Evolutionary conservation across 2,797 vertebrate species (phyloP).

Genomic region (Takifugu ocellatus): DNA sequence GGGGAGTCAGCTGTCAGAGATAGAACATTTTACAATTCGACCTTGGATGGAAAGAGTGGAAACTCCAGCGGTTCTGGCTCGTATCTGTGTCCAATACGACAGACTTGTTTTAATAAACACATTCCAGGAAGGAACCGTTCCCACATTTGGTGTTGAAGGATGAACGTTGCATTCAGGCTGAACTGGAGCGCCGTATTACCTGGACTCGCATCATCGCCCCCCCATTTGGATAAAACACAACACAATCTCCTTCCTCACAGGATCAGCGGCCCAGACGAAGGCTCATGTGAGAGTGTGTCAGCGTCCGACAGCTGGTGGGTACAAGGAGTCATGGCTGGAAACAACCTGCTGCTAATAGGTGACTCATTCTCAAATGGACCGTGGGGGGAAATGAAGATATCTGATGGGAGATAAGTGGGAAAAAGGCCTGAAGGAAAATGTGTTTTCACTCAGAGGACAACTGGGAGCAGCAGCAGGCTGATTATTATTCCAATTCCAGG

Average conservation of each 20-base stretch:
- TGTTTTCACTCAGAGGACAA: not conserved
- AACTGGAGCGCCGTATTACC: too few relatives aligned
- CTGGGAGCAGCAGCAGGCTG: not conserved
- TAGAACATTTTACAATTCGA: not conserved
- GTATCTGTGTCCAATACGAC: not conserved
- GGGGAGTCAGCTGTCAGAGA: not conserved
- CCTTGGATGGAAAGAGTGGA: not conserved
- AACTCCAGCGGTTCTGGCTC: not conserved
- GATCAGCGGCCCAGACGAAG: too few relatives aligned
- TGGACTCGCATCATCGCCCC: too few relatives aligned
- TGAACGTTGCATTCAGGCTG: too few relatives aligned
- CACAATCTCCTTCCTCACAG: too few relatives aligned
- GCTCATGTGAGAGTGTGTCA: conserved; percentile 16
- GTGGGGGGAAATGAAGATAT: conserved; percentile 26
- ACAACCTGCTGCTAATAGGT: conserved; percentile 52
- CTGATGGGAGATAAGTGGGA: conserved; percentile 34
- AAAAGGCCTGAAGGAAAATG: not conserved
- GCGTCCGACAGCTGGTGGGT: conserved; percentile 23
- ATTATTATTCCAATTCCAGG: not conserved
- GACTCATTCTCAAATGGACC: conserved; percentile 45
- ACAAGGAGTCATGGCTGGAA: conserved; percentile 29
- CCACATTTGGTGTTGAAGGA: too few relatives aligned
- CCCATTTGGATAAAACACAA: too few relatives aligned
- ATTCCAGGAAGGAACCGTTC: not conserved
- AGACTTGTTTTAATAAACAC: not conserved